Evolutionary conservation across 1,140 invertebrate genomes (phyloP), one percentile per base, ranked within the genome.

Genomic region (Drosophila nikananu): DNA sequence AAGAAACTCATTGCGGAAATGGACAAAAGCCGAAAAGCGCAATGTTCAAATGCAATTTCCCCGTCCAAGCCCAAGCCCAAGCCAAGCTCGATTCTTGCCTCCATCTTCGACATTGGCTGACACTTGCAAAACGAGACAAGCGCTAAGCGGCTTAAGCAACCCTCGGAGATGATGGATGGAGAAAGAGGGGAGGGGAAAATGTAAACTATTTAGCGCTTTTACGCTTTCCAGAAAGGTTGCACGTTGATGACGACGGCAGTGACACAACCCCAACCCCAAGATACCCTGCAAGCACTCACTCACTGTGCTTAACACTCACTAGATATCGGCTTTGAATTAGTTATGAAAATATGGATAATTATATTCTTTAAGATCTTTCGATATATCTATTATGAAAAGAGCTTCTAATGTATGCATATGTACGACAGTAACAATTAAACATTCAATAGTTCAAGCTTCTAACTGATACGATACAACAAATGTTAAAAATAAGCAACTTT

Each of bases 131-230:
- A 64, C 52, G 76, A 59, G 66, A 64, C 59, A 51, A 54, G 46
- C 76, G 35, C 52, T 79, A 79, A 79, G 76, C 59, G 44, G 76
- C 66, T 79, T 79, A 73, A 35, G 67, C 54, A 73, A 73, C 70
- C 70, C 67, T 72, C 54, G 67, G 52, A 73, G 67, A 60, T 72
- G 70, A 46, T 51, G 41, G 37, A 39, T 35, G 42, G 6, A 5
- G 12, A 35, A 21, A 21, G 12, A 3, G 42, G 32, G n/a, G 15
- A 7, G 23, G 25, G 30, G 42, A 48, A 71, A 79, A 63, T 62
- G 65, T 72, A 79, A 78, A 78, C 75, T 79, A 78, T 79, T 79
- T 79, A 79, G 58, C 76, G 66, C 66, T 79, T 52, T 61, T 59
- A 79, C 75, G 65, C 76, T 64, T 79, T 79, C 35, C 25, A 66